Percentiles rank a stretch among this genome's conserved stretches.
phyloP scores from a whole-genome alignment of 2,888 invertebrate genomes.

The Drosophila rubida region DNA sequence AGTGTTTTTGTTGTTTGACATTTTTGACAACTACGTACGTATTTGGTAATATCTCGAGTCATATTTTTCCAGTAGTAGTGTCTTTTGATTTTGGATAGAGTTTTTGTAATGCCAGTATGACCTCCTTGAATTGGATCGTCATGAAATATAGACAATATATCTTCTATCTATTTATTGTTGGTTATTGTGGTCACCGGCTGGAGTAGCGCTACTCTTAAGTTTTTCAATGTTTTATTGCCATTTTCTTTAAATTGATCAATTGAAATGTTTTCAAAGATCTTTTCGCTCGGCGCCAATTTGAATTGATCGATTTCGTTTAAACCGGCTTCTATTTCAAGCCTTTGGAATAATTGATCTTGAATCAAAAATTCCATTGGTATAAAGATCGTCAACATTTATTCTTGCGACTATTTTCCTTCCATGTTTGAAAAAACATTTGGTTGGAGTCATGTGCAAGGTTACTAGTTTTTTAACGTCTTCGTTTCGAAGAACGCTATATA shows the following conservation, averaged over 20 bases:
- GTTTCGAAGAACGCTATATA: no score
- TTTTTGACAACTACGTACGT: background rate
- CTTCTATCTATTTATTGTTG: background rate
- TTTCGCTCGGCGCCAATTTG: background rate
- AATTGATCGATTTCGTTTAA: background rate
- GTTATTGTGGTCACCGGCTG: background rate
- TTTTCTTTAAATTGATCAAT: background rate
- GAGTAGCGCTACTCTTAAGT: background rate
- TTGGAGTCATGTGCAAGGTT: no score
- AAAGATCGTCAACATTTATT: no score
- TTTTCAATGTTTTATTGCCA: background rate
- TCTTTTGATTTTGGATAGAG: background rate
- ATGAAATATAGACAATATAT: background rate
- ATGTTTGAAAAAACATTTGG: no score
- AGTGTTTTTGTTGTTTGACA: background rate
- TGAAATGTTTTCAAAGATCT: background rate
- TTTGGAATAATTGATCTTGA: background rate
- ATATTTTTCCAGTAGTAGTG: background rate
- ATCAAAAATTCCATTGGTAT: no score
- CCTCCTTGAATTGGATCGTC: no score
- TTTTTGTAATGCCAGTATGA: no score
- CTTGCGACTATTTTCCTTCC: no score
- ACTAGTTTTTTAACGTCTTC: no score
- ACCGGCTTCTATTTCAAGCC: background rate
- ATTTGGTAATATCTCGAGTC: no score